Evolutionary conservation across 2,113 vertebrate species (phyloP).

Genomic region (Chaenogobius annularis): DNA sequence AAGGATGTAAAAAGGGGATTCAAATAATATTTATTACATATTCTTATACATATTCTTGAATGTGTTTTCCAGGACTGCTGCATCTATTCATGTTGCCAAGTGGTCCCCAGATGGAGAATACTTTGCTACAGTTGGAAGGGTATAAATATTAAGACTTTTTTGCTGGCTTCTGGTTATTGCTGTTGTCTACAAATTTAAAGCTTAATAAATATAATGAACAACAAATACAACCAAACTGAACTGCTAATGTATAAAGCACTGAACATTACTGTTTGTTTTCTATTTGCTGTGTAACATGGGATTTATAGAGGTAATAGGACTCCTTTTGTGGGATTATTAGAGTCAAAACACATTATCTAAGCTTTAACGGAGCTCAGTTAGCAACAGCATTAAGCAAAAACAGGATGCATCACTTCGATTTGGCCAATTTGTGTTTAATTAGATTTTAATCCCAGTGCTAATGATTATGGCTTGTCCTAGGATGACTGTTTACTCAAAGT

Average conservation of each 20-base stretch:
- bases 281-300: neutral
- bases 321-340: constrained; percentile 2
- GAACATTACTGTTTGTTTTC: neutral
- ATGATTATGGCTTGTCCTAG: constrained; percentile 64
- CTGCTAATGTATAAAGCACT: neutral
- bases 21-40: neutral
- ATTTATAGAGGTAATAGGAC: neutral
- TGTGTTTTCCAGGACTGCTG: constrained; percentile 83
- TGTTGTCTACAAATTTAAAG: too few relatives aligned
- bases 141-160: constrained; percentile 51
- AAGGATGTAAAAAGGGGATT: neutral
- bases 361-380: neutral
- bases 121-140: constrained; percentile 96
- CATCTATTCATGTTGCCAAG: constrained; percentile 91
- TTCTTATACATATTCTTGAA: constrained; percentile 23
- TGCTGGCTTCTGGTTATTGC: neutral
- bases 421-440: constrained; percentile 9
- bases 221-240: neutral
- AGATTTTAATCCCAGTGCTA: neutral
- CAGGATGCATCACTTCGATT: neutral
- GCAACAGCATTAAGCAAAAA: neutral
- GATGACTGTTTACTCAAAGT: constrained; percentile 97
- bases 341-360: constrained; percentile 1
- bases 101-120: constrained; percentile 99
- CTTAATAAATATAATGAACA: neutral